Percentiles rank a stretch among this genome's conserved stretches.
Evolutionary conservation across 2,797 vertebrate genomes (phyloP).

Genomic region (Hippopotamyrus pictus): DNA sequence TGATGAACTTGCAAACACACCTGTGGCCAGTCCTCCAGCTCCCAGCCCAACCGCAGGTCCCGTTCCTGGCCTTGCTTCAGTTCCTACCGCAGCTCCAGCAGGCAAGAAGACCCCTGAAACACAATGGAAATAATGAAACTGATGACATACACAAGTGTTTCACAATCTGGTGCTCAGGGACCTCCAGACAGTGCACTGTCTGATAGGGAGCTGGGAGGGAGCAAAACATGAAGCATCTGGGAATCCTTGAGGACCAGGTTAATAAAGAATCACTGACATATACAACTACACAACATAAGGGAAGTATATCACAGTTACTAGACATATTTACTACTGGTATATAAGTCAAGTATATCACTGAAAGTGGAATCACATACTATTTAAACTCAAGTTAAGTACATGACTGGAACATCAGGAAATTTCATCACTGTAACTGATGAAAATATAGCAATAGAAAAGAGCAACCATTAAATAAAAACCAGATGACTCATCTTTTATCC

Average conservation of each 20-base stretch:
- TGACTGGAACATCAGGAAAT: background rate
- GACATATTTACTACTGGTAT: background rate
- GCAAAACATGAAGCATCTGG: background rate
- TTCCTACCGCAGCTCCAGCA: constrained; percentile 38
- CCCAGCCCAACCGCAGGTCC: constrained; percentile 40
- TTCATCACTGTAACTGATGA: background rate
- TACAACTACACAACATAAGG: background rate
- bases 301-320: background rate
- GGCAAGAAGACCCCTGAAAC: constrained; percentile 60
- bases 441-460: background rate
- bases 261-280: background rate
- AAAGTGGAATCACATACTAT: background rate
- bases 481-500: background rate
- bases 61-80: constrained; percentile 33
- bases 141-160: background rate
- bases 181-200: background rate
- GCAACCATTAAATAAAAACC: background rate
- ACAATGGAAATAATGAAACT: constrained; percentile 15
- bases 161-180: background rate
- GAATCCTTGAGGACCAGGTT: background rate
- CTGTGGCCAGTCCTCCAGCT: constrained; percentile 26
- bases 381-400: background rate
- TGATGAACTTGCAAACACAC: constrained; percentile 24
- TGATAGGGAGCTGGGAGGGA: background rate
- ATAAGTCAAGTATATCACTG: background rate